Percentiles rank a stretch among this genome's conserved stretches.
Conservation (phyloP, 2,113 vertebrate genomes). For the Chaetodon auriga region DNA sequence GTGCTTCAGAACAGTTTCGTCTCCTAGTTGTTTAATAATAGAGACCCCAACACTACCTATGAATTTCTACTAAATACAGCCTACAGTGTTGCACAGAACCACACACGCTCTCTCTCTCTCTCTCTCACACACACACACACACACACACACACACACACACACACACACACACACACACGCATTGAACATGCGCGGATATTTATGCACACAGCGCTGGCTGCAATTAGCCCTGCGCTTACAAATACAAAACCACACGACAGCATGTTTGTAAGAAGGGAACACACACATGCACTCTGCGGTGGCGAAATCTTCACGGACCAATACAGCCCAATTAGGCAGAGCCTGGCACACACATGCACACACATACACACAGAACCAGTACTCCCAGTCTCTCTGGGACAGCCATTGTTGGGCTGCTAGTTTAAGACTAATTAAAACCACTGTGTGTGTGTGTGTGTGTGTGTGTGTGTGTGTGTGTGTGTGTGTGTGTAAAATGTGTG, state of each 20-base stretch:
- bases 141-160: slow-evolving; percentile 33
- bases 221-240: slow-evolving; percentile 81
- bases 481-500: slow-evolving; percentile 64
- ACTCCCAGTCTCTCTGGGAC: slow-evolving; percentile 76
- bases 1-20: slow-evolving; percentile 8
- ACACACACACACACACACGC: slow-evolving; percentile 30
- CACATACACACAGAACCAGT: slow-evolving; percentile 62
- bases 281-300: slow-evolving; percentile 74
- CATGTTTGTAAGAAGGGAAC: slow-evolving; percentile 75
- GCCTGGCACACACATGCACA: slow-evolving; percentile 47
- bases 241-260: slow-evolving; percentile 80
- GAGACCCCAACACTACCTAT: background rate
- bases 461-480: slow-evolving; percentile 44
- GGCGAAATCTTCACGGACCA: slow-evolving; percentile 78
- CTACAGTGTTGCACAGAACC: slow-evolving; percentile 19
- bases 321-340: slow-evolving; percentile 85
- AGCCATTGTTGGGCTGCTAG: slow-evolving; percentile 78
- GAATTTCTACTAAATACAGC: slow-evolving; percentile 17
- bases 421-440: slow-evolving; percentile 87
- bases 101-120: slow-evolving; percentile 21
- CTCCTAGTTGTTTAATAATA: background rate
- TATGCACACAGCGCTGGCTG: slow-evolving; percentile 67
- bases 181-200: slow-evolving; percentile 42
- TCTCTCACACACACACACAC: slow-evolving; percentile 36
- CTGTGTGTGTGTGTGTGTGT: slow-evolving; percentile 45